phyloP scores from a whole-genome alignment of 2,888 invertebrate genomes.

The Oeneis ivallda region DNA sequence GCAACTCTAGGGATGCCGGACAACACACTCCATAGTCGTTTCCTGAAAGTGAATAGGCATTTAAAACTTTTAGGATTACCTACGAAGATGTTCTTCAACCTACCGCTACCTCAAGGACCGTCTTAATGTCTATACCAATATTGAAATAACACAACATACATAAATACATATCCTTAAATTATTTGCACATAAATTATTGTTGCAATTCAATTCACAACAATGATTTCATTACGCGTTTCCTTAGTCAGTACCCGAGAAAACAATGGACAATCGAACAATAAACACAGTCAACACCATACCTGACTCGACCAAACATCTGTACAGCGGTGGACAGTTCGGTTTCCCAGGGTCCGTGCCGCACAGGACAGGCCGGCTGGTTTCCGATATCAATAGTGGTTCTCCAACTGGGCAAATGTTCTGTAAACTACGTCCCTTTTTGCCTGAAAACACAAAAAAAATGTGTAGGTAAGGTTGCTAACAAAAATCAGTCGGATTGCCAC shows the following conservation, averaged over 20 bases:
- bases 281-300: conserved; percentile 60
- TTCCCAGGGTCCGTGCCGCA: conserved; percentile 91
- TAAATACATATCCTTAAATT: neutral
- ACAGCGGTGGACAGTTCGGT: conserved; percentile 91
- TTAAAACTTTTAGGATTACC: neutral
- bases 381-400: conserved; percentile 86
- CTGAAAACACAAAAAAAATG: conserved; percentile 56
- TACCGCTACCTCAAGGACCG: too few relatives aligned
- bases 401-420: conserved; percentile 91
- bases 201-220: neutral
- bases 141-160: too few relatives aligned
- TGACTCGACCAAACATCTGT: conserved; percentile 89
- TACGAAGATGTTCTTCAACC: too few relatives aligned
- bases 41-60: conserved; percentile 60
- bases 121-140: too few relatives aligned
- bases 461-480: neutral
- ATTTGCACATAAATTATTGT: neutral
- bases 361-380: conserved; percentile 89
- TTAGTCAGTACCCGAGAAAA: conserved; percentile 12
- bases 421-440: conserved; percentile 88
- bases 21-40: conserved; percentile 95
- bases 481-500: too few relatives aligned
- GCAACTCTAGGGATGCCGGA: conserved; percentile 87
- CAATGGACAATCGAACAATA: conserved; percentile 40
- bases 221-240: conserved; percentile 9